A percentile compares a stretch with the other conserved stretches of the same genome.
Conservation (phyloP, 1,140 invertebrate species). For the Bombyx mori region ASM3026992v2 NC_085126.1:6874001-6874500, state of each 20-base stretch:
- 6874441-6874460: constrained; percentile 6
- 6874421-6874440: constrained; percentile 2
- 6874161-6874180: constrained; percentile 14
- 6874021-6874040: too few species aligned
- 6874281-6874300: constrained; percentile 25
- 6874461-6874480: constrained; percentile 16
- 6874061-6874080: too few species aligned
- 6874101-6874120: constrained; percentile 13
- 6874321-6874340: constrained; percentile 26
- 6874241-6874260: constrained; percentile 32
- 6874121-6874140: constrained; percentile 26
- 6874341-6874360: constrained; percentile 14
- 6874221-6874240: constrained; percentile 40
- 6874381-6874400: constrained; percentile 1
- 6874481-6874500: constrained; percentile 10
- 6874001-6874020: too few species aligned
- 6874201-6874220: constrained; percentile 24
- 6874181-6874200: constrained; percentile 16
- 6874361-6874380: constrained; percentile 13
- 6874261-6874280: constrained; percentile 32
- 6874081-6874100: too few species aligned
- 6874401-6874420: constrained; percentile 9
- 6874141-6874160: constrained; percentile 24
- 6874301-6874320: constrained; percentile 42
- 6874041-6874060: too few species aligned